These are phyloP conservation scores for Dipus sagitta DNA, from an alignment of 2,797 vertebrate genomes.

Conservation along the genomic window DNA sequence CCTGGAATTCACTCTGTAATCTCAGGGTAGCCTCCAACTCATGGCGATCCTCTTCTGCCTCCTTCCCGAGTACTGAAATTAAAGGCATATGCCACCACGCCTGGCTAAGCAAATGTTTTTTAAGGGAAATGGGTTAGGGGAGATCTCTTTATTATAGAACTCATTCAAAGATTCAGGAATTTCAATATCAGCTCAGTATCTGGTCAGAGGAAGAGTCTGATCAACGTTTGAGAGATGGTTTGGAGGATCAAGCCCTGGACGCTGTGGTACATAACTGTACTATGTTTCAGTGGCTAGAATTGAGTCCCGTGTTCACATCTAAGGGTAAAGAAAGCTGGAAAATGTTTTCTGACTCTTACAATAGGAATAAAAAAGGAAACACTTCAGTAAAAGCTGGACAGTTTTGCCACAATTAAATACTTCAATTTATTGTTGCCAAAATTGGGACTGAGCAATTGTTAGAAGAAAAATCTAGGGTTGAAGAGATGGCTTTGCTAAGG, in stretches of 20 bases:
- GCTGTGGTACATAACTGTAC: background rate
- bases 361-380: background rate
- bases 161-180: background rate
- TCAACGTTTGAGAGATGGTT: background rate
- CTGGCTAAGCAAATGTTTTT: background rate
- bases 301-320: background rate
- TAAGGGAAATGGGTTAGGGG: background rate
- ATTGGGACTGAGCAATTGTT: background rate
- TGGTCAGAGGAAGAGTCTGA: background rate
- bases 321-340: background rate
- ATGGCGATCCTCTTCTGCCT: no score
- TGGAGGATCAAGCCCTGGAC: background rate
- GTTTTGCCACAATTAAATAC: background rate
- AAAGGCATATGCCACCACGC: no score
- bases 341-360: background rate
- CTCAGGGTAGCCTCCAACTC: no score
- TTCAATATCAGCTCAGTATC: background rate
- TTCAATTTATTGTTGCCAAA: constrained; percentile 19
- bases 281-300: background rate
- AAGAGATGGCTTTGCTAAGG: no score
- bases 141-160: background rate
- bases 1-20: no score
- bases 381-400: background rate
- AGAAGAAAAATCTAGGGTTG: no score
- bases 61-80: no score